These are phyloP conservation scores for Macrophya annulata DNA, from an alignment of 2,888 invertebrate species.

Conservation along the genomic window DNA sequence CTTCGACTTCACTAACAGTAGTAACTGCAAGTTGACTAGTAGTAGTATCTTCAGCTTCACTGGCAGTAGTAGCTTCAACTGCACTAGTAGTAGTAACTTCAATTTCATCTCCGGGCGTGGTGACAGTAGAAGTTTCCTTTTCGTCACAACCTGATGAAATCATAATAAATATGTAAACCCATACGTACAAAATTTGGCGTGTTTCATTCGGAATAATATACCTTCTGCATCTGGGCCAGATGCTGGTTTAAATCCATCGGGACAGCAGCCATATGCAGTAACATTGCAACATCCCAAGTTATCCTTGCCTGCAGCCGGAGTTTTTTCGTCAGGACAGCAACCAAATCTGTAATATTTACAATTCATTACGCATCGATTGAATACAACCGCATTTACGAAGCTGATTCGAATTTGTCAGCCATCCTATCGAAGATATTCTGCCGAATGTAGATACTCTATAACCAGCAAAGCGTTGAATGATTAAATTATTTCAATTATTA, in stretches of 20 bases:
- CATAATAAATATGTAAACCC: not conserved
- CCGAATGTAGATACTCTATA: not conserved
- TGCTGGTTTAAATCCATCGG: slow-evolving; percentile 85
- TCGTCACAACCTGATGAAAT: slow-evolving; percentile 70
- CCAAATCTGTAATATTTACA: slow-evolving; percentile 76
- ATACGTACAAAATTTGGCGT: not conserved
- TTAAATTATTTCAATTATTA: not conserved
- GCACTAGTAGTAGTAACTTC: slow-evolving; percentile 59
- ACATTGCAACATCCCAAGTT: slow-evolving; percentile 78
- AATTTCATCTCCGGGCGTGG: not conserved
- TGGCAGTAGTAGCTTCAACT: slow-evolving; percentile 68
- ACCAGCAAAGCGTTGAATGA: not conserved
- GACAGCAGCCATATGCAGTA: slow-evolving; percentile 86
- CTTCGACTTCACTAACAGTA: slow-evolving; percentile 64
- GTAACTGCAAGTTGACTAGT: slow-evolving; percentile 67
- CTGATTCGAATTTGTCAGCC: not conserved
- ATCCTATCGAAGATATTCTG: not conserved
- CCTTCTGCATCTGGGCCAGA: slow-evolving; percentile 83
- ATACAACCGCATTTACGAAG: not conserved
- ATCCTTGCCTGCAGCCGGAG: slow-evolving; percentile 76
- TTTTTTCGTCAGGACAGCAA: slow-evolving; percentile 81
- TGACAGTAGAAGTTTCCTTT: slow-evolving; percentile 60
- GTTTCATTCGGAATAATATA: slow-evolving; percentile 56
- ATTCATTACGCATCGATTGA: not conserved
- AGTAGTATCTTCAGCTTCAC: not conserved